Percentiles rank a stretch among this genome's conserved stretches.
Conservation (phyloP, 2,888 invertebrate genomes). For the Drosophila prolongata region DNA sequence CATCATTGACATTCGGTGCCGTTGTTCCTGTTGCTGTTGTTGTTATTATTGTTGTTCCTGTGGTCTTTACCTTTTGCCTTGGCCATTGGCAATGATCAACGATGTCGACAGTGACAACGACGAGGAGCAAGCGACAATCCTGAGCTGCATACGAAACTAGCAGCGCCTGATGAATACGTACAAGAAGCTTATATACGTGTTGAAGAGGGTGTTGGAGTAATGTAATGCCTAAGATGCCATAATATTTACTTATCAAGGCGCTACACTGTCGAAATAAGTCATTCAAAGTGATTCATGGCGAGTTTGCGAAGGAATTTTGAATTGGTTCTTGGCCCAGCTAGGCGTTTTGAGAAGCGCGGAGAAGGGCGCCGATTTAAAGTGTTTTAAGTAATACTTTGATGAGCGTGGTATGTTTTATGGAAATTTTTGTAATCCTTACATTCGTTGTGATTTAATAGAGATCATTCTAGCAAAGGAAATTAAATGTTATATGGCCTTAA, state of each 20-base stretch:
- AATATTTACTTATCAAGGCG: constrained; percentile 40
- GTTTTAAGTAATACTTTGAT: background rate
- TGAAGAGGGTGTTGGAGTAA: constrained; percentile 39
- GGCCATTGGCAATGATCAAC: constrained; percentile 69
- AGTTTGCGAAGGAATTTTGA: constrained; percentile 2
- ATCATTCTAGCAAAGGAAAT: too few species aligned
- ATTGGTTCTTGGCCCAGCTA: background rate
- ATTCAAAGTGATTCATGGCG: constrained; percentile 19
- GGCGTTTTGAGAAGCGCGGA: constrained; percentile 5
- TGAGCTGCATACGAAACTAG: constrained; percentile 78
- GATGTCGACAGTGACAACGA: constrained; percentile 74
- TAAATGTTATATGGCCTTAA: too few species aligned
- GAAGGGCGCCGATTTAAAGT: background rate
- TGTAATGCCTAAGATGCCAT: constrained; percentile 39
- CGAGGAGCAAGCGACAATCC: constrained; percentile 80
- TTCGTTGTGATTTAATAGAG: too few species aligned
- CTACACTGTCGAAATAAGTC: constrained; percentile 18
- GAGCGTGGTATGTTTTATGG: background rate
- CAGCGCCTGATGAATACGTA: constrained; percentile 43
- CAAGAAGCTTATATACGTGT: constrained; percentile 30
- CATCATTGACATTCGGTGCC: constrained; percentile 32
- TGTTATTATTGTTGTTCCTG: background rate
- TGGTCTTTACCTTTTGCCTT: constrained; percentile 26
- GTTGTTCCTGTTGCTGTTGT: constrained; percentile 29
- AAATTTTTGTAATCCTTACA: background rate